Evolutionary conservation across 2,797 vertebrate genomes (phyloP).

Genomic region (Anguilla marmorata): DNA sequence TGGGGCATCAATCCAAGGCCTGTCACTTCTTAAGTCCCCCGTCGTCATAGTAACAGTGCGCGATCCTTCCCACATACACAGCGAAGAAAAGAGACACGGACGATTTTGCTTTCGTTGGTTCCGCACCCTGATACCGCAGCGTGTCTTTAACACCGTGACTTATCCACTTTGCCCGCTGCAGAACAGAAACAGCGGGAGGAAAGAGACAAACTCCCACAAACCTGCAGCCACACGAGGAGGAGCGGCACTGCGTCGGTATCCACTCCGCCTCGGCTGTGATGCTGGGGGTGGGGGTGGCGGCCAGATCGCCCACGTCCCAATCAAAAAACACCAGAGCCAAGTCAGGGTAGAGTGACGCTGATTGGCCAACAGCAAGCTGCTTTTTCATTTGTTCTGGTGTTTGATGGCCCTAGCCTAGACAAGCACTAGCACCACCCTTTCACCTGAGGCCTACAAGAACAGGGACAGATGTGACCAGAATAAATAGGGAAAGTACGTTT

Average conservation of each 20-base stretch:
- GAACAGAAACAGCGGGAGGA: neutral
- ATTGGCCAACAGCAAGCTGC: neutral
- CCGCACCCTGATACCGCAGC: neutral
- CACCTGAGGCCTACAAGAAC: neutral
- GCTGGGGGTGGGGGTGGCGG: neutral
- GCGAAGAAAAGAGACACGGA: neutral
- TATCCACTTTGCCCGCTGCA: neutral
- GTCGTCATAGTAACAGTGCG: slow-evolving; percentile 26
- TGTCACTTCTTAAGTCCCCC: neutral
- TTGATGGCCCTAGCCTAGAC: neutral
- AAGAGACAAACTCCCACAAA: neutral
- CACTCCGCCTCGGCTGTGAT: neutral
- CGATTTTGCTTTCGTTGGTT: neutral
- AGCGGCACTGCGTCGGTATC: neutral
- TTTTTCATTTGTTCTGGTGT: neutral
- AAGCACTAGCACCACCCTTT: neutral
- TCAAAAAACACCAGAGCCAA: neutral
- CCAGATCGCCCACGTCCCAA: neutral
- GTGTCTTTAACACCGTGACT: neutral
- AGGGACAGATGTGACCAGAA: neutral
- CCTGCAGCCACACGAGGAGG: too few species aligned
- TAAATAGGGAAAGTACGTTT: neutral
- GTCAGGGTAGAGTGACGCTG: neutral
- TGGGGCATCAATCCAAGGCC: neutral
- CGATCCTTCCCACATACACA: neutral